Percentiles rank a stretch among this genome's conserved stretches.
These are phyloP conservation scores for Baronia brevicornis DNA, from an alignment of 2,888 invertebrate species.

Conservation along the genomic window DNA sequence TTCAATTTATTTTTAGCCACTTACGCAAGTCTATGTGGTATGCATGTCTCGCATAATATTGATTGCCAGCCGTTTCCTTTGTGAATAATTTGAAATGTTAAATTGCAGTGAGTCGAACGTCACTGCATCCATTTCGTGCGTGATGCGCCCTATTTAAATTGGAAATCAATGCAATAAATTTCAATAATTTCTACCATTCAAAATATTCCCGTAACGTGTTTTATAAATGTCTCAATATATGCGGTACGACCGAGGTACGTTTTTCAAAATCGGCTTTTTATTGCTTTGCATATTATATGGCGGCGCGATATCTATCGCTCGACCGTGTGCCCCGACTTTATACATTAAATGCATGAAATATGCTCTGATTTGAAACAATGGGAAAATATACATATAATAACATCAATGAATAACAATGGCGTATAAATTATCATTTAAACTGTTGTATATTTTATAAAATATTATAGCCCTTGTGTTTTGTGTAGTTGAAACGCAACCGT, in stretches of 20 bases:
- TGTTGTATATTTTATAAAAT: slow-evolving; percentile 75
- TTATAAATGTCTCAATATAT: slow-evolving; percentile 6
- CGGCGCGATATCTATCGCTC: slow-evolving; percentile 22
- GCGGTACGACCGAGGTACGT: slow-evolving; percentile 10
- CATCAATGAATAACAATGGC: slow-evolving; percentile 76
- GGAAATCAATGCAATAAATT: slow-evolving; percentile 43
- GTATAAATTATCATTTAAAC: slow-evolving; percentile 76
- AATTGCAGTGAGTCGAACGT: slow-evolving; percentile 28
- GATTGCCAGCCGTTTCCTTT: slow-evolving; percentile 11
- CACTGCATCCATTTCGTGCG: slow-evolving; percentile 33
- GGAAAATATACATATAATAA: slow-evolving; percentile 76
- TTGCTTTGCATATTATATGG: slow-evolving; percentile 13
- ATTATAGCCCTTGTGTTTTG: slow-evolving; percentile 65
- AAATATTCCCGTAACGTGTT: slow-evolving; percentile 19
- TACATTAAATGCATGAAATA: slow-evolving; percentile 75
- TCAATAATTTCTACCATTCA: slow-evolving; percentile 29
- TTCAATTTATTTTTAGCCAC: too few species aligned
- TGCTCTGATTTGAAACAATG: slow-evolving; percentile 76
- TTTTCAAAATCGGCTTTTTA: slow-evolving; percentile 1
- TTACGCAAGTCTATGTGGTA: too few species aligned
- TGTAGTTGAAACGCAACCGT: slow-evolving; percentile 39
- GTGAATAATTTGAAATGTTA: slow-evolving; percentile 32
- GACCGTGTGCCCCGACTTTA: slow-evolving; percentile 38
- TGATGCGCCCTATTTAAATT: slow-evolving; percentile 36
- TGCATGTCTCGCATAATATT: too few species aligned